A percentile compares a stretch with the other conserved stretches of the same genome.
Evolutionary conservation across 1,140 invertebrate species (phyloP).

Genomic region (Aphelenchoides besseyi): DNA sequence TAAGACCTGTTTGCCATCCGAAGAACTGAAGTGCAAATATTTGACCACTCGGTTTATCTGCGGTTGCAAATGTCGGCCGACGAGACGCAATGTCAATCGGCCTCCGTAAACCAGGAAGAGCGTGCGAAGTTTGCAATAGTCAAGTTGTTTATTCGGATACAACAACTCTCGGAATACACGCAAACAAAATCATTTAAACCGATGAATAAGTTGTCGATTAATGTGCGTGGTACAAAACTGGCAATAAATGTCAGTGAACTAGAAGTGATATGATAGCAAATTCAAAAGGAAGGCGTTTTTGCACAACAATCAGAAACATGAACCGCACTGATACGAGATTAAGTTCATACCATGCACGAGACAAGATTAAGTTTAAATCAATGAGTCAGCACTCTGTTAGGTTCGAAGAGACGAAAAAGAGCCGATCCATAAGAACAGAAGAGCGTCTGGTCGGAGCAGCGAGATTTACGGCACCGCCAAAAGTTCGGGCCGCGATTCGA

Average conservation of each 20-base stretch:
- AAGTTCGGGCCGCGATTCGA: not conserved
- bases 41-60: not conserved
- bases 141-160: not conserved
- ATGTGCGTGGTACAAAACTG: no score
- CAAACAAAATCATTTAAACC: no score
- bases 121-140: not conserved
- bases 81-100: not conserved
- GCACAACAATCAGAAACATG: no score
- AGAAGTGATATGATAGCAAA: no score
- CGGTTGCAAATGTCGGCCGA: not conserved
- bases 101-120: not conserved
- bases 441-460: constrained; percentile 1
- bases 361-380: no score
- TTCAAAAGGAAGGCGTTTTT: no score
- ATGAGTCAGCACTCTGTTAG: not conserved
- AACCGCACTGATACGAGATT: no score
- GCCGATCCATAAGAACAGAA: not conserved
- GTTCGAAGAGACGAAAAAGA: not conserved
- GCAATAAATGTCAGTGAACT: no score
- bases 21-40: constrained; percentile 6
- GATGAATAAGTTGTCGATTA: no score
- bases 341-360: no score
- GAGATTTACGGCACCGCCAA: not conserved
- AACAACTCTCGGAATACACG: no score
- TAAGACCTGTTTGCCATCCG: constrained; percentile 3